Percentiles rank a stretch among this genome's conserved stretches.
Evolutionary conservation across 2,113 vertebrate species (phyloP).

Genomic region (Xyliphius kryptos): DNA sequence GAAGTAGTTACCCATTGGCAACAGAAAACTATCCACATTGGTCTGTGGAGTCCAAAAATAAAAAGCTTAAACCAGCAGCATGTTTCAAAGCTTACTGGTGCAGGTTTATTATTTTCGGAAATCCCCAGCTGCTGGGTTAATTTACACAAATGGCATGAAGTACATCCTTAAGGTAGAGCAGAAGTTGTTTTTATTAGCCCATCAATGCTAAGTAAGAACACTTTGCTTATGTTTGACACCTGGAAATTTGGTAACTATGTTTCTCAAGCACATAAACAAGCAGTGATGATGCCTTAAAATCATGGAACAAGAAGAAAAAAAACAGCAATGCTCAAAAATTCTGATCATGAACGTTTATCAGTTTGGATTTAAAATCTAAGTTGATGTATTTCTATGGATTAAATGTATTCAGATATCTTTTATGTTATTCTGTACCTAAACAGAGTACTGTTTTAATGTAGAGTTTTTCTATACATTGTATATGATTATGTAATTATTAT

Average conservation of each 20-base stretch:
- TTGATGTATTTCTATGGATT: too few relatives aligned
- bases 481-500: too few relatives aligned
- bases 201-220: conserved; percentile 10
- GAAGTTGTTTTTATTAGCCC: conserved; percentile 19
- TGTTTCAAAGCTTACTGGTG: conserved; percentile 54
- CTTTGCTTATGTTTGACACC: background rate
- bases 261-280: background rate
- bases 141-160: conserved; percentile 35
- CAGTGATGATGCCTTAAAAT: background rate
- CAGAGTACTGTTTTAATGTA: too few relatives aligned
- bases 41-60: conserved; percentile 38
- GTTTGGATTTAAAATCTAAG: too few relatives aligned
- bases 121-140: conserved; percentile 52
- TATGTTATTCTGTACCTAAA: too few relatives aligned
- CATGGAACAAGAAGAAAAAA: background rate
- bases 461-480: too few relatives aligned
- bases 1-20: conserved; percentile 64
- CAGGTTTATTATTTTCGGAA: conserved; percentile 57
- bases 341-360: background rate
- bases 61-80: conserved; percentile 53
- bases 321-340: background rate
- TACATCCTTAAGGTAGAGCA: conserved; percentile 12
- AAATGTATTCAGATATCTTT: too few relatives aligned
- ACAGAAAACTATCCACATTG: conserved; percentile 56
- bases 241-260: conserved; percentile 5